phyloP scores from a whole-genome alignment of 2,113 vertebrate species.

The Pygoscelis adeliae region DNA sequence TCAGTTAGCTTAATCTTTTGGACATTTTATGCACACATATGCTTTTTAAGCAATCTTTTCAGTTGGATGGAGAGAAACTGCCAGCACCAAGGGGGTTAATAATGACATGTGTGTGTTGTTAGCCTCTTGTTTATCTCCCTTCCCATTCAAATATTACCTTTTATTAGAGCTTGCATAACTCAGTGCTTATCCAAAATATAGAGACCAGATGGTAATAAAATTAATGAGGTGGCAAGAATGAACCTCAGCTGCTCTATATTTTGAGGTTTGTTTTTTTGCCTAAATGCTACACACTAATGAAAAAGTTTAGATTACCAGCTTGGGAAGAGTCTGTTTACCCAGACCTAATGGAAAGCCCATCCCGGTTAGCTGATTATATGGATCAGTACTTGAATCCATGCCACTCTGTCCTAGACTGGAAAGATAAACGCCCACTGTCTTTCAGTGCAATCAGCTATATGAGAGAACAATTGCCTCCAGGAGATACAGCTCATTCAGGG shows the following conservation, averaged over 20 bases:
- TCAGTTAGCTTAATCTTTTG: background rate
- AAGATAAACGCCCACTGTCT: background rate
- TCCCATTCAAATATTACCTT: slow-evolving; percentile 36
- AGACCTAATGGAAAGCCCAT: background rate
- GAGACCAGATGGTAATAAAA: slow-evolving; percentile 60
- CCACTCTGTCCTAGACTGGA: background rate
- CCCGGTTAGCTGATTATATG: background rate
- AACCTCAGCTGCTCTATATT: slow-evolving; percentile 36
- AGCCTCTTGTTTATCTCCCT: background rate
- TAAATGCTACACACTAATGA: background rate
- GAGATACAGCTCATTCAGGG: background rate
- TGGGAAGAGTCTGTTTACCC: slow-evolving; percentile 17
- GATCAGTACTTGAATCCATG: background rate
- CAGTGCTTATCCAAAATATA: slow-evolving; percentile 1
- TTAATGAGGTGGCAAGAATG: slow-evolving; percentile 56
- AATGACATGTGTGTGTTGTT: background rate
- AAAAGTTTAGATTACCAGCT: background rate
- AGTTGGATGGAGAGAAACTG: background rate
- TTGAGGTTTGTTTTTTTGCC: slow-evolving; percentile 19
- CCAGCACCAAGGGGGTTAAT: background rate
- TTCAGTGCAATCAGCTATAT: background rate
- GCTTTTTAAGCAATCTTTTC: background rate
- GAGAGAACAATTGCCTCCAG: background rate
- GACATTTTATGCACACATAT: background rate
- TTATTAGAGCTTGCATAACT: slow-evolving; percentile 39